These are phyloP conservation scores for Pogonocherus hispidulus DNA, from an alignment of 2,888 invertebrate species.

Conservation along the genomic window DNA sequence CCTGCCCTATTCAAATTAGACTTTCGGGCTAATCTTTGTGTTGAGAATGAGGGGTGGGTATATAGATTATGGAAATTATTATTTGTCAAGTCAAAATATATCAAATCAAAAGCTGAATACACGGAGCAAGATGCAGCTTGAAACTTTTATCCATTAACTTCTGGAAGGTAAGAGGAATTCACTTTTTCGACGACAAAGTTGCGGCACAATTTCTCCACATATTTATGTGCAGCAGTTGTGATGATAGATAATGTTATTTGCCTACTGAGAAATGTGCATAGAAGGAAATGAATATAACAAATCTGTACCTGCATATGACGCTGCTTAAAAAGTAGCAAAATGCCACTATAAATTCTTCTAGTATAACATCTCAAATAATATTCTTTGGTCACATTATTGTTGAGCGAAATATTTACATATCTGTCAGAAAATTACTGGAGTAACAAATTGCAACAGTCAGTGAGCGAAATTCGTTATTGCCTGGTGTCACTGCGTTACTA, in stretches of 20 bases:
- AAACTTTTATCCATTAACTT: no score
- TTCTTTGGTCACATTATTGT: neutral
- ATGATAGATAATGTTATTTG: neutral
- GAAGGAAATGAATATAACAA: neutral
- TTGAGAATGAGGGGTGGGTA: no score
- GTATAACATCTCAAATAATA: neutral
- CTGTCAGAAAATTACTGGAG: slow-evolving; percentile 5
- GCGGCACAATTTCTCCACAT: neutral
- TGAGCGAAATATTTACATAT: neutral
- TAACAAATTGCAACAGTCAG: slow-evolving; percentile 3
- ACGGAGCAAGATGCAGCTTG: no score
- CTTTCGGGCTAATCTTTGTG: no score
- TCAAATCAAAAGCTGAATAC: no score
- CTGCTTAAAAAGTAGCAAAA: neutral
- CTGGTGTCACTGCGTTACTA: neutral
- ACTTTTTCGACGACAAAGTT: neutral
- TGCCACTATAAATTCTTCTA: neutral
- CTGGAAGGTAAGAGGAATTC: neutral
- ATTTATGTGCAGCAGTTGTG: neutral
- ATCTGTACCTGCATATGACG: neutral
- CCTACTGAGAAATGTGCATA: neutral
- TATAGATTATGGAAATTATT: no score
- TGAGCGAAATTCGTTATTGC: neutral
- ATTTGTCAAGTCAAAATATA: no score
- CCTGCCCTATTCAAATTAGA: no score